Conservation (phyloP, 2,888 invertebrate genomes). For the Yponomeuta evonymella region DNA sequence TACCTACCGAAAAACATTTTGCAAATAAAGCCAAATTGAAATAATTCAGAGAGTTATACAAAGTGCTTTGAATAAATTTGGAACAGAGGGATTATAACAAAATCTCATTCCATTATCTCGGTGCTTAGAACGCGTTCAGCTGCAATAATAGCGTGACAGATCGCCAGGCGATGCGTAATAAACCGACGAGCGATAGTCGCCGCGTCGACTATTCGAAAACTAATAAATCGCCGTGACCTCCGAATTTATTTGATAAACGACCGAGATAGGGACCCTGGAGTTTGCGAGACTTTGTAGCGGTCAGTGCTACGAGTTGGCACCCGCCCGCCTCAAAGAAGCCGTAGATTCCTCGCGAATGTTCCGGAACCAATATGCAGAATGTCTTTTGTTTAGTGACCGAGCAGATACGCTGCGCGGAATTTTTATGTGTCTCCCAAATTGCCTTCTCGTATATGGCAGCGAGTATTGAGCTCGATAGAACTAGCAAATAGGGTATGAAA, state of each 20-base stretch:
- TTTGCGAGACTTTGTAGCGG: constrained; percentile 43
- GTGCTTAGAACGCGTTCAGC: constrained; percentile 8
- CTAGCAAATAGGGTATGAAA: constrained; percentile 3
- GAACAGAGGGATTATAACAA: neutral
- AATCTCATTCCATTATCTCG: neutral
- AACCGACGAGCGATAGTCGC: constrained; percentile 46
- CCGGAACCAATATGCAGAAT: constrained; percentile 13
- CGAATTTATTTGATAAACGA: constrained; percentile 71
- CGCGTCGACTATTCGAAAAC: constrained; percentile 59
- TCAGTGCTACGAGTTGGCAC: constrained; percentile 36
- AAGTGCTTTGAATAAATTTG: neutral
- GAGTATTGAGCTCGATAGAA: neutral
- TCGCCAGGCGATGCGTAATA: constrained; percentile 41
- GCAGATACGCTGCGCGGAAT: constrained; percentile 8
- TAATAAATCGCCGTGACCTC: constrained; percentile 64
- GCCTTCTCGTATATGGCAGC: neutral
- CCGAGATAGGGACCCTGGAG: constrained; percentile 52
- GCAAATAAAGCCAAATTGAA: neutral
- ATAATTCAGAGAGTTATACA: neutral
- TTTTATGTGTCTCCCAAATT: neutral
- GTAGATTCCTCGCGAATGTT: constrained; percentile 9
- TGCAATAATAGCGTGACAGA: constrained; percentile 14
- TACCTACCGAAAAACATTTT: neutral
- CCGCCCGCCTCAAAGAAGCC: constrained; percentile 5
- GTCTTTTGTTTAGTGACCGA: constrained; percentile 13